Evolutionary conservation across 1,140 invertebrate species (phyloP), one percentile per base, ranked within the genome.

Genomic region (Rhagoletis pomonella): DNA sequence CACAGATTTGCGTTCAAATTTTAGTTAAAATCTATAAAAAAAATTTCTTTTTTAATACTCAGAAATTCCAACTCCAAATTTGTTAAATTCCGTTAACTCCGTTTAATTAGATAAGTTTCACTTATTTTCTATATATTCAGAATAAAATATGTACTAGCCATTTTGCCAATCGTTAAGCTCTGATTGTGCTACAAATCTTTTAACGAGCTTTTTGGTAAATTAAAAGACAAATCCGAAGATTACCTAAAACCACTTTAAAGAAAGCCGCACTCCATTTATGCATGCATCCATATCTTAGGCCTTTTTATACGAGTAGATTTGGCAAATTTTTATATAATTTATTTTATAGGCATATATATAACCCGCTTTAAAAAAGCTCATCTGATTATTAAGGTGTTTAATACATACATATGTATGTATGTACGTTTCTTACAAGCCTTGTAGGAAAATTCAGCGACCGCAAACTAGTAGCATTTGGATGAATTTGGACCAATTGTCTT

Each of bases 231-330:
- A 47, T 44, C 42, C 67, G 17, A 73, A 73, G 44, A 42, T 44
- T 73, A 4, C 14, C 10, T 73, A 73, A 47, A 42, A 17, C 3
- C 4, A 17, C 67, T 73, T 73, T 73, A 42, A 73, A 17, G 42
- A 44, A 17, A 44, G 67, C 67, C 67, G 67, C 67, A n/a, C 12
- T 44, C 42, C 67, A 73, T 73, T 73, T 73, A 29, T 29, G 39
- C 42, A 73, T 39, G 39, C 39, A 29, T 44, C 39, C 67, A 73
- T 73, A 73, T 17, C 4, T 73, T 73, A 73, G 14, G 39, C 67
- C 67, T 73, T 73, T 73, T 73, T 47, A 73, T 73, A 29, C 29
- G 29, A 29, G 29, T 29, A 42, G 60, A n/a, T 29, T 73, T 73
- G 67, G 29, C 42, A 73, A 73, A 73, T 47, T 73, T 73, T 73